Base-by-base conservation (phyloP, 2,113 vertebrate genomes). In the Lampris megalopsis region DNA sequence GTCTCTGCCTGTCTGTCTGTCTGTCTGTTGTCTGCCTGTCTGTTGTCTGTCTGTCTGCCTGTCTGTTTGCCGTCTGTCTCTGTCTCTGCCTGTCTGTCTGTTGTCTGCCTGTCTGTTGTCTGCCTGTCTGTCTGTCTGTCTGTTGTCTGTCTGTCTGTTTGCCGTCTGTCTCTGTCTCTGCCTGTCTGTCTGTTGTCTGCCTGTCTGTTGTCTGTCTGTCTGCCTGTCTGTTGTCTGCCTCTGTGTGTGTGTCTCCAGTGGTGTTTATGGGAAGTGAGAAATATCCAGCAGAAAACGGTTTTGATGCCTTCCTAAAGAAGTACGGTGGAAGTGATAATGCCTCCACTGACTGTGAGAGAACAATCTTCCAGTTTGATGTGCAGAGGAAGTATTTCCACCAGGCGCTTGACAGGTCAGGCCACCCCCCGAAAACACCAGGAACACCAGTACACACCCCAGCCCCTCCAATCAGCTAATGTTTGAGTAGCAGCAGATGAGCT, bases 261-360 rank as follows among this genome's bases (percentile, higher is more conserved):
- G 98, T 99, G 74, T 99, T 99, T 52, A 99, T 99, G 97, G 98
- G 97, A 84, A 99, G 97, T 86, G 93, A 97, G 89, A 98, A 97
- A 85, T 99, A 97, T 71, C 97, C 98, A 0, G 96, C 95, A 56
- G 98, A 99, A 86, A 99, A 99, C 9, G 97, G 96, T 24, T 98
- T 99, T 9, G 98, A 99, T 35, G 97, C 94, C 0, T 99, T 98
- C 88, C 93, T 99, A 73, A 99, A 98, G 94, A 97, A 97, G 10
- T 97, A 98, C 0, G 97, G 97, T 0, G 98, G 98, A 0, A 97
- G 96, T 59, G 96, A 97, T 92, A 99, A 99, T 0, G 98, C 97
- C 53, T 99, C 97, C 0, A 99, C 98, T 0, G 98, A 99, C 92
- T 97, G 96, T 3, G 97, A 99, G 88, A 94, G 96, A 9, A 99